A percentile compares a stretch with the other conserved stretches of the same genome.
These are phyloP conservation scores for Macrostomum cliftonense DNA, from an alignment of 2,888 invertebrate genomes.

Conservation along the genomic window DNA sequence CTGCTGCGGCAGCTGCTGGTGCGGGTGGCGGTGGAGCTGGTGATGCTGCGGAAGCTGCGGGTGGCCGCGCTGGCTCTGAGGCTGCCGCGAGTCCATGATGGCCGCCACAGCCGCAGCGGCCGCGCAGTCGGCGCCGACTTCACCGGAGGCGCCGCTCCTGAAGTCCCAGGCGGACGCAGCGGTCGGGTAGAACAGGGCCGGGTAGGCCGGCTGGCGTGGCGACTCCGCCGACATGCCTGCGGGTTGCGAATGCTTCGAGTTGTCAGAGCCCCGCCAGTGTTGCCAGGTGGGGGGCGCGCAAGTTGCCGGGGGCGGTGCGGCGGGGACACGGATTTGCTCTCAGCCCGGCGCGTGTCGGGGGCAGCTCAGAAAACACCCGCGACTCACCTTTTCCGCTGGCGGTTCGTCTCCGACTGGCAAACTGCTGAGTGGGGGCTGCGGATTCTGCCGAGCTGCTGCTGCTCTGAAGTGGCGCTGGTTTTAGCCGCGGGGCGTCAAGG, in stretches of 20 bases:
- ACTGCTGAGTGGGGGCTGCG: too few species aligned
- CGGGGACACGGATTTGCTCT: background rate
- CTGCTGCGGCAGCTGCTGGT: background rate
- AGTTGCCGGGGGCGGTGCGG: background rate
- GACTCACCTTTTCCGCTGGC: too few species aligned
- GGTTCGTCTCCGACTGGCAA: too few species aligned
- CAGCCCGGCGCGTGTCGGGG: too few species aligned
- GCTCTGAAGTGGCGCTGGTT: too few species aligned
- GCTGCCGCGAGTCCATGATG: background rate
- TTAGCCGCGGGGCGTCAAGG: too few species aligned
- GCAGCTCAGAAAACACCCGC: too few species aligned
- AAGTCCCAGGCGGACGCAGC: conserved; percentile 11
- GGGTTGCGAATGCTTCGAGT: too few species aligned
- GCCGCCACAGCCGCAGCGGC: conserved; percentile 1
- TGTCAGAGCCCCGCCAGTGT: too few species aligned
- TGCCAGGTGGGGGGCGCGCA: too few species aligned
- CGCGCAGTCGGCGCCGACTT: conserved; percentile 12
- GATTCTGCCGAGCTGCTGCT: too few species aligned
- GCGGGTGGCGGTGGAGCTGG: background rate
- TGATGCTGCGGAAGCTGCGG: background rate
- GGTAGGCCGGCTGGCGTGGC: background rate
- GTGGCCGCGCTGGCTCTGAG: background rate
- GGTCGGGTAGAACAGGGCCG: background rate
- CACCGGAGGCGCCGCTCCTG: conserved; percentile 15
- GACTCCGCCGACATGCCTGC: background rate